Evolutionary conservation across 2,113 vertebrate species (phyloP).

Genomic region (Clupea harengus): DNA sequence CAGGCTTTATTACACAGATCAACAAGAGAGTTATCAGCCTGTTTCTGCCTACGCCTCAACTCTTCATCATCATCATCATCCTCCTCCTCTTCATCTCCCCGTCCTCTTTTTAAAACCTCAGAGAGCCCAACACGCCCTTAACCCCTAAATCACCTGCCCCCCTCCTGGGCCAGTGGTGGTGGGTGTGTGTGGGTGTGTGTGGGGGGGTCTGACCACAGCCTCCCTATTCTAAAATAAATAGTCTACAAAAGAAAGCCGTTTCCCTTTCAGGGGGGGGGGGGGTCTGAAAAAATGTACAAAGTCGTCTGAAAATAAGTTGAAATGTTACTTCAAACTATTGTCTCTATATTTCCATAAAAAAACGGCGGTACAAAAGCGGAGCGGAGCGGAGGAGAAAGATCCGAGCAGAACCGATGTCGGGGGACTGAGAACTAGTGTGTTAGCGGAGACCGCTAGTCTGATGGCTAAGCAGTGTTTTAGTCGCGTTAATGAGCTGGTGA

Average conservation of each 20-base stretch:
- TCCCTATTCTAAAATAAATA: slow-evolving; percentile 87
- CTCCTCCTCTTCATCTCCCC: too few relatives aligned
- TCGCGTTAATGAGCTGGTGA: slow-evolving; percentile 48
- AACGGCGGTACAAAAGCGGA: too few relatives aligned
- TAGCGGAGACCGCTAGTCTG: not conserved
- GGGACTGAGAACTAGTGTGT: too few relatives aligned
- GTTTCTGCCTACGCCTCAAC: slow-evolving; percentile 38
- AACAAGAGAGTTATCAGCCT: slow-evolving; percentile 58
- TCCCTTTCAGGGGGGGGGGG: slow-evolving; percentile 42
- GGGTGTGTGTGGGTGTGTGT: too few relatives aligned
- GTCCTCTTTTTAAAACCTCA: too few relatives aligned
- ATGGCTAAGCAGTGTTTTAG: slow-evolving; percentile 64
- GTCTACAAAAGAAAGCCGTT: slow-evolving; percentile 74
- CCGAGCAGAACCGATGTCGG: too few relatives aligned
- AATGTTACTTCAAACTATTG: slow-evolving; percentile 76
- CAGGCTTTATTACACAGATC: slow-evolving; percentile 67
- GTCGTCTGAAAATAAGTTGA: slow-evolving; percentile 73
- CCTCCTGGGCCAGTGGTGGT: slow-evolving; percentile 19
- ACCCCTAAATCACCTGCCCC: not conserved
- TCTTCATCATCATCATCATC: slow-evolving; percentile 2
- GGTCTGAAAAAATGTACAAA: slow-evolving; percentile 79
- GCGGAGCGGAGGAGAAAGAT: slow-evolving; percentile 55
- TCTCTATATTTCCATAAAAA: slow-evolving; percentile 75
- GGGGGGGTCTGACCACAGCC: slow-evolving; percentile 35
- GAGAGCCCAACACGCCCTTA: not conserved